Evolutionary conservation across 2,113 vertebrate species (phyloP).

Genomic region (Mirza zaza): DNA sequence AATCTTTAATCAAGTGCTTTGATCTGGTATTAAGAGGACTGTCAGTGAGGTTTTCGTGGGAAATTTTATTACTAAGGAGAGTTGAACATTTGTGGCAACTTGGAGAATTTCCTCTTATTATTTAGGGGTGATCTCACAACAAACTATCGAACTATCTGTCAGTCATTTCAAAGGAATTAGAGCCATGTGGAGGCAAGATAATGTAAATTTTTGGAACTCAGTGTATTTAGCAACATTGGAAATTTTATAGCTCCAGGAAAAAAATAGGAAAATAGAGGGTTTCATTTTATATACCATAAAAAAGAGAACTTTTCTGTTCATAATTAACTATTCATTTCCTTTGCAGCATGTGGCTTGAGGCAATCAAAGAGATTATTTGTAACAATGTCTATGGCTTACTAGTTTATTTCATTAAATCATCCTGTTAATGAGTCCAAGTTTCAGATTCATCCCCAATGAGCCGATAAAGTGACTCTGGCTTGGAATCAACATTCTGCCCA

Average conservation of each 20-base stretch:
- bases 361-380: constrained; percentile 45
- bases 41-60: background rate
- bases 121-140: background rate
- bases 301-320: constrained; percentile 43
- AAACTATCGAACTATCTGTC: background rate
- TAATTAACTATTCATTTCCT: constrained; percentile 46
- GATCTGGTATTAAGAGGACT: background rate
- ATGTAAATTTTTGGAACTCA: background rate
- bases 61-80: background rate
- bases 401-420: constrained; percentile 45
- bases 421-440: constrained; percentile 44
- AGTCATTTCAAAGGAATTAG: background rate
- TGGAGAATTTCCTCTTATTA: background rate
- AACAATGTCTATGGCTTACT: background rate
- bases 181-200: background rate
- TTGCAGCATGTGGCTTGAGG: constrained; percentile 24
- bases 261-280: background rate
- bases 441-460: background rate
- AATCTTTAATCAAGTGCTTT: background rate
- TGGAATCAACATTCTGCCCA: background rate
- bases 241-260: background rate
- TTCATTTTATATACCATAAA: constrained; percentile 40
- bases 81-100: background rate
- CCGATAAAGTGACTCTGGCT: constrained; percentile 10
- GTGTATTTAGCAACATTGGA: constrained; percentile 42